Evolutionary conservation across 2,888 invertebrate species (phyloP).

Genomic region (Tuberolachnus salignus): DNA sequence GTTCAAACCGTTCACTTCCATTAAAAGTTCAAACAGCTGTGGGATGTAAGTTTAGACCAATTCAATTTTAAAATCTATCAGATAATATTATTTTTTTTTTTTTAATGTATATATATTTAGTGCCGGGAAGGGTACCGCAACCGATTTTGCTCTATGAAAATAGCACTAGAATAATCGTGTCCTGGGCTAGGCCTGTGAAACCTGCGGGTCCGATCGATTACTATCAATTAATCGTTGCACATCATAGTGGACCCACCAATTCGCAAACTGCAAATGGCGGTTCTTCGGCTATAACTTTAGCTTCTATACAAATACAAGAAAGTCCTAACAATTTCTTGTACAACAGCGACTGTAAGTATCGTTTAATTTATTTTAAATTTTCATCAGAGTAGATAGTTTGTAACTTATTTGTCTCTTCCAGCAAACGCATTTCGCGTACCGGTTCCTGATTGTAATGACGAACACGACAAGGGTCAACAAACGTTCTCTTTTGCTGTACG

Average conservation of each 20-base stretch:
- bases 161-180: constrained; percentile 64
- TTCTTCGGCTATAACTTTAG: background rate
- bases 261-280: constrained; percentile 59
- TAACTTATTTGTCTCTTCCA: background rate
- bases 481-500: constrained; percentile 60
- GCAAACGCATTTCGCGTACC: constrained; percentile 60
- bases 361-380: too few relatives aligned
- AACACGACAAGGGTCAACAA: constrained; percentile 61
- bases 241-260: constrained; percentile 58
- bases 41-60: constrained; percentile 65
- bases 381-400: too few relatives aligned
- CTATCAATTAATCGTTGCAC: constrained; percentile 65
- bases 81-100: too few relatives aligned
- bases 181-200: constrained; percentile 66
- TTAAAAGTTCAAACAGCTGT: constrained; percentile 69
- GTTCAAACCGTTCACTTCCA: constrained; percentile 68
- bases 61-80: background rate
- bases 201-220: constrained; percentile 67
- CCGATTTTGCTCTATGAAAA: constrained; percentile 64
- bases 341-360: constrained; percentile 14
- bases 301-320: background rate
- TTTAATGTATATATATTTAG: too few relatives aligned
- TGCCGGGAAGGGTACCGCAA: constrained; percentile 60
- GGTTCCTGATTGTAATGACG: constrained; percentile 62
- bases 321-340: background rate